These are phyloP conservation scores for Eidolon helvum DNA, from an alignment of 2,113 vertebrate genomes.

Conservation along the genomic window DNA sequence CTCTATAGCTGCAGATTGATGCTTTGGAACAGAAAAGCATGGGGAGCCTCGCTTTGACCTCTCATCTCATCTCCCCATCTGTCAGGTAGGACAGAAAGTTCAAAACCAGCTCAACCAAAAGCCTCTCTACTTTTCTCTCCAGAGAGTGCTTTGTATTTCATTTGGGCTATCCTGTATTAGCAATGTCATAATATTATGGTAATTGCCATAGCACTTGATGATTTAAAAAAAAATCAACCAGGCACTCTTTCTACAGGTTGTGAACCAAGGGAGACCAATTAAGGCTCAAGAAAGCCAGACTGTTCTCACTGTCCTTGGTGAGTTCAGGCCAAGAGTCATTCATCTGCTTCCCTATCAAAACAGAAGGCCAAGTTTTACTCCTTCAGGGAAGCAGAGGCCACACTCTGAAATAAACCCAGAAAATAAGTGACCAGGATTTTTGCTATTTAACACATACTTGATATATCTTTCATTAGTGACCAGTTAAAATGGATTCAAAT, in stretches of 20 bases:
- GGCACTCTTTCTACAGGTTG: conserved; percentile 61
- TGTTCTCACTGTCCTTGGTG: neutral
- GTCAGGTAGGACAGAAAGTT: neutral
- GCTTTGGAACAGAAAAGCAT: neutral
- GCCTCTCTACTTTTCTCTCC: neutral
- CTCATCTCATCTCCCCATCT: neutral
- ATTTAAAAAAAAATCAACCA: conserved; percentile 81
- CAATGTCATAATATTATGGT: conserved; percentile 79
- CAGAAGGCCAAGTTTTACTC: neutral
- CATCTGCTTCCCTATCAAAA: conserved; percentile 14
- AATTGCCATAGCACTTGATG: conserved; percentile 69
- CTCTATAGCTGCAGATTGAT: neutral
- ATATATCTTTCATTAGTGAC: neutral
- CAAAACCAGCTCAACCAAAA: conserved; percentile 15
- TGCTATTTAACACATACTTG: neutral
- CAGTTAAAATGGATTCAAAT: neutral
- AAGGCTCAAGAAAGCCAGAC: conserved; percentile 63
- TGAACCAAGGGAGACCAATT: conserved; percentile 81
- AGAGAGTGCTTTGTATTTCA: conserved; percentile 57
- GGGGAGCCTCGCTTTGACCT: neutral
- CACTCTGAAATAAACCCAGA: neutral
- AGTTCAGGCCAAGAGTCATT: conserved; percentile 10
- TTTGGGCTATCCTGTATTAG: conserved; percentile 67
- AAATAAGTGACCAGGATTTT: neutral
- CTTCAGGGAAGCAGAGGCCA: neutral